These are phyloP conservation scores for Urocitellus parryii DNA, from an alignment of 2,113 vertebrate genomes.

Conservation along the genomic window DNA sequence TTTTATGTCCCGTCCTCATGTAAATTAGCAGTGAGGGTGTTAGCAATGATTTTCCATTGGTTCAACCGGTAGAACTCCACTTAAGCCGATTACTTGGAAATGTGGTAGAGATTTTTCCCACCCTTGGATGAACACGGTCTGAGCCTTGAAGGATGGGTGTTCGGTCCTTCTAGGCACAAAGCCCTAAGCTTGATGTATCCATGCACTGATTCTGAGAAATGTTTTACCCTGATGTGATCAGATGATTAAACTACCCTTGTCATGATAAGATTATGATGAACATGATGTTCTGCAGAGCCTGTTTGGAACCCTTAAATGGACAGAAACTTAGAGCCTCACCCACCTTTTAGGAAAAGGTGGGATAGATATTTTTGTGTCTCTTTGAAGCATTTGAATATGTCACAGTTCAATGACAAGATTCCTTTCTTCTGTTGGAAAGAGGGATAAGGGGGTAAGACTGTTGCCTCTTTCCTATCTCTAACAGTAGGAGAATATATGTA, in stretches of 20 bases:
- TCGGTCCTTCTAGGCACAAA: background rate
- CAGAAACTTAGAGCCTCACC: background rate
- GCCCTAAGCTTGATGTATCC: background rate
- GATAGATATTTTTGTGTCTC: background rate
- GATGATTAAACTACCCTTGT: background rate
- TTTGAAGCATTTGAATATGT: background rate
- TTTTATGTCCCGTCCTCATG: background rate
- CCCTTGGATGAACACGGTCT: background rate
- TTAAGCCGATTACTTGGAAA: background rate
- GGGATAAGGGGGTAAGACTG: background rate
- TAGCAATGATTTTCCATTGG: background rate
- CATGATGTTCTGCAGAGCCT: background rate
- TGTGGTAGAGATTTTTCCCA: background rate
- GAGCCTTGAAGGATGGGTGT: background rate
- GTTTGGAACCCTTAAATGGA: background rate
- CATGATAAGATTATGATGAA: background rate
- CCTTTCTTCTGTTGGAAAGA: background rate
- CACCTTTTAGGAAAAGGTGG: background rate
- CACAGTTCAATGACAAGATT: background rate
- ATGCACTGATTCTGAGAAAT: background rate
- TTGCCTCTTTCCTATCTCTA: background rate
- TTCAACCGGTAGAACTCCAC: background rate
- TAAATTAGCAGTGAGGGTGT: background rate
- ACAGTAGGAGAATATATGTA: background rate
- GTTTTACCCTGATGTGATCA: background rate